Evolutionary conservation across 2,797 vertebrate genomes (phyloP).

Genomic region (Pseudomugil tenellus): DNA sequence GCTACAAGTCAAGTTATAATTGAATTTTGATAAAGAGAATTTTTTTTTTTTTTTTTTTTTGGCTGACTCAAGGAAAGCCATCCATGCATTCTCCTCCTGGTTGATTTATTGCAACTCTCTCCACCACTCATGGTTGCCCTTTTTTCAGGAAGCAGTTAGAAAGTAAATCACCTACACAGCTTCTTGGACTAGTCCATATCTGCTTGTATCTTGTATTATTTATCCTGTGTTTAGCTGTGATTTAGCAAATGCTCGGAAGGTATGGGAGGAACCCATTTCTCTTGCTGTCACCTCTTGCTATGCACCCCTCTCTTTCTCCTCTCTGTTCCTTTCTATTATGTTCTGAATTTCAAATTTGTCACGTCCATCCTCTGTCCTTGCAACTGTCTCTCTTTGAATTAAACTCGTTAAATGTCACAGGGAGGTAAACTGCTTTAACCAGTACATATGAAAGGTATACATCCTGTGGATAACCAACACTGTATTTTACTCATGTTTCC

Average conservation of each 20-base stretch:
- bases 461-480: constrained; percentile 15
- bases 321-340: constrained; percentile 23
- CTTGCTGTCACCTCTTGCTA: constrained; percentile 9
- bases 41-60: constrained; percentile 6
- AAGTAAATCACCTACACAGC: background rate
- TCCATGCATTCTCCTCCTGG: constrained; percentile 19
- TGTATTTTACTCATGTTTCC: constrained; percentile 18
- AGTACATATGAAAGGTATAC: constrained; percentile 41
- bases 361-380: constrained; percentile 45
- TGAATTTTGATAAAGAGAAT: constrained; percentile 41
- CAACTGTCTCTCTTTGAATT: constrained; percentile 37
- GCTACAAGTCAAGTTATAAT: constrained; percentile 44
- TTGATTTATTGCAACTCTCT: constrained; percentile 36
- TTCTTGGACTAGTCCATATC: background rate
- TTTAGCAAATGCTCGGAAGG: constrained; percentile 4
- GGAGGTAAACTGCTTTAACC: constrained; percentile 19
- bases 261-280: constrained; percentile 14
- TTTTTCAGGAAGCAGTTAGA: constrained; percentile 4
- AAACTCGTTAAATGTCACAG: constrained; percentile 39
- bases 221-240: background rate
- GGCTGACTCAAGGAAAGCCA: constrained; percentile 44
- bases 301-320: constrained; percentile 7
- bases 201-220: constrained; percentile 5
- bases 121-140: background rate
- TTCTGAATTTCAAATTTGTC: constrained; percentile 47